Conservation (phyloP, 2,797 vertebrate species). For the Chrysocyon brachyurus region DNA sequence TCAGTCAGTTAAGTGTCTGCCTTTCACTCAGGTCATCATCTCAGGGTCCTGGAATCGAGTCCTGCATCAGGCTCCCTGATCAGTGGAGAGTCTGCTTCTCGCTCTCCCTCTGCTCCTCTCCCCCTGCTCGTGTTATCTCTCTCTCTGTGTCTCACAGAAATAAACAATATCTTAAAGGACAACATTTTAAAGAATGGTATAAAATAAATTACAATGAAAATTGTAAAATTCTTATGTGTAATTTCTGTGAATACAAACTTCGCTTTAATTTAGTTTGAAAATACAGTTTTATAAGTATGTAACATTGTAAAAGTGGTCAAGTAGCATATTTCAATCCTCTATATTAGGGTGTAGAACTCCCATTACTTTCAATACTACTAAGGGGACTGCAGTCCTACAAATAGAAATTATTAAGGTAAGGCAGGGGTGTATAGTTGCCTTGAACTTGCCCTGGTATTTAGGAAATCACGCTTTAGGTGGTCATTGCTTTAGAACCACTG, state of each 20-base stretch:
- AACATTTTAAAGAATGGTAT: too few species aligned
- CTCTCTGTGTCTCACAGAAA: too few species aligned
- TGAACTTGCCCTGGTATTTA: neutral
- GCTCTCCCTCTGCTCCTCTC: too few species aligned
- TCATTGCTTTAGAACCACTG: neutral
- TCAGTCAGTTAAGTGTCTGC: too few species aligned
- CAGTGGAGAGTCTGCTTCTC: too few species aligned
- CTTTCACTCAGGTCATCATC: too few species aligned
- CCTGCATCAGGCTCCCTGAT: too few species aligned
- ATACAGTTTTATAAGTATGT: neutral
- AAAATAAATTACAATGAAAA: too few species aligned
- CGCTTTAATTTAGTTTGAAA: neutral
- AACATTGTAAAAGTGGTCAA: neutral
- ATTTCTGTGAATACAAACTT: neutral
- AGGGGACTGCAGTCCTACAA: neutral
- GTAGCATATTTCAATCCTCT: neutral
- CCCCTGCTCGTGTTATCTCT: too few species aligned
- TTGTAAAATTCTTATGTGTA: too few species aligned
- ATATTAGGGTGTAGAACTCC: neutral
- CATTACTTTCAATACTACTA: neutral
- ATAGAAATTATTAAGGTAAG: neutral
- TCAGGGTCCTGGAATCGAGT: too few species aligned
- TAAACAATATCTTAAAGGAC: too few species aligned
- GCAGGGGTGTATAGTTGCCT: neutral
- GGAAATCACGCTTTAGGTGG: neutral